Base-by-base conservation (phyloP, 2,113 vertebrate species). In the Brachionichthys hirsutus region DNA sequence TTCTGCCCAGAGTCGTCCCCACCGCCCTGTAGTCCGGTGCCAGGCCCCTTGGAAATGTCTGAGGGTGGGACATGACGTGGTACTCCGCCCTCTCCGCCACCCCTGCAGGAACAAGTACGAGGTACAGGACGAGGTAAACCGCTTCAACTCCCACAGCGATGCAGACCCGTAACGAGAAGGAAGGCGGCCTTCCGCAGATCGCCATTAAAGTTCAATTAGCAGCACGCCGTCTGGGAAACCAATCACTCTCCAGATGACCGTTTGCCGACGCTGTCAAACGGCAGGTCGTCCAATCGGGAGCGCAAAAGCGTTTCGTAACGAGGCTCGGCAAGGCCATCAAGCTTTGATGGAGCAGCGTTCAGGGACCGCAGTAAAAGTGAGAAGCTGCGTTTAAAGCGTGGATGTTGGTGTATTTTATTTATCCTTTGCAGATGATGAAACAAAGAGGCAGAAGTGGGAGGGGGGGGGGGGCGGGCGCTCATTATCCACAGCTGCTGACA, bases 31-130 rank as follows among this genome's bases (percentile, higher is more conserved):
- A 92, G 57, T 91, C 81, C 16, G 90, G 83, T 18, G 85, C 91
- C 72, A 86, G 87, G 2, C 93, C 93, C 1, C 94, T 91, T 4
- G 95, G 94, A 78, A 98, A 95, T 3, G 95, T 93, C 16, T 95
- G 94, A 0, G 94, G 90, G 24, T 90, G 91, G 0, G 87, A 87
- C 82, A 94, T 94, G 36, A 92, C 88, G 0, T 88, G 94, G 72
- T 85, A 96, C 35, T 94, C 92, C 0, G 94, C 90, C 82, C 93
- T 87, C 12, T 97, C 95, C 0, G 91, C 64, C 51, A 94, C 90
- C 3, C 94, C 95, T 46, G 91, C 62, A 1, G 91, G 94, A 58
- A 93, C 91, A 91, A 30, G 8, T 6, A 30, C 3, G 8, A 30
- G 8, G 8, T 3, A 30, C 24, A 30, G 5, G 24, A 30, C 36